Conservation (phyloP, 2,797 vertebrate genomes). For the Myripristis jacobus region DNA sequence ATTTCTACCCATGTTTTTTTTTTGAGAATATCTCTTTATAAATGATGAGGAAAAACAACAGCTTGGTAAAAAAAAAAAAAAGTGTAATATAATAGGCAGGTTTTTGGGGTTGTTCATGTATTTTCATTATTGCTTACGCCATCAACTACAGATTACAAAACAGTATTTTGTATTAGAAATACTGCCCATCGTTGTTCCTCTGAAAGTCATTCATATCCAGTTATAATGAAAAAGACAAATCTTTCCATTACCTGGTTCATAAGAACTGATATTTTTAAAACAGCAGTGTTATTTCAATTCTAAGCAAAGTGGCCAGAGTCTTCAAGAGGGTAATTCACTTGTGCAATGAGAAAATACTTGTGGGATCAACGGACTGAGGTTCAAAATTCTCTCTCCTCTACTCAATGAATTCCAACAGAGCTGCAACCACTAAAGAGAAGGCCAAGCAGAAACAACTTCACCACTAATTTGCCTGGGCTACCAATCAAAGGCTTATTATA, state of each 20-base stretch:
- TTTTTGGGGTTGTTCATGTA: too few relatives aligned
- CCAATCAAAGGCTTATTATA: constrained; percentile 59
- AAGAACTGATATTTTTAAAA: constrained; percentile 9
- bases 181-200: neutral
- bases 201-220: neutral
- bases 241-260: constrained; percentile 27
- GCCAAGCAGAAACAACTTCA: constrained; percentile 55
- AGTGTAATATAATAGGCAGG: too few relatives aligned
- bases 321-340: constrained; percentile 28
- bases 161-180: too few relatives aligned
- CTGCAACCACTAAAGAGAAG: constrained; percentile 45
- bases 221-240: neutral
- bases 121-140: too few relatives aligned
- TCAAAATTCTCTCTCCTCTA: constrained; percentile 42
- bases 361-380: constrained; percentile 25
- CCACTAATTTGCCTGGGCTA: constrained; percentile 55
- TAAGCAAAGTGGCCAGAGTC: constrained; percentile 28
- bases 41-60: too few relatives aligned
- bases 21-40: too few relatives aligned
- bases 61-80: too few relatives aligned
- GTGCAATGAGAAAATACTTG: constrained; percentile 29
- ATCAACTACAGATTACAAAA: too few relatives aligned
- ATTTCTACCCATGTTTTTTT: too few relatives aligned
- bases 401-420: constrained; percentile 37
- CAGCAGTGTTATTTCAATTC: constrained; percentile 28